Conservation (phyloP, 2,797 vertebrate genomes). For the Pachyuromys duprasi region DNA sequence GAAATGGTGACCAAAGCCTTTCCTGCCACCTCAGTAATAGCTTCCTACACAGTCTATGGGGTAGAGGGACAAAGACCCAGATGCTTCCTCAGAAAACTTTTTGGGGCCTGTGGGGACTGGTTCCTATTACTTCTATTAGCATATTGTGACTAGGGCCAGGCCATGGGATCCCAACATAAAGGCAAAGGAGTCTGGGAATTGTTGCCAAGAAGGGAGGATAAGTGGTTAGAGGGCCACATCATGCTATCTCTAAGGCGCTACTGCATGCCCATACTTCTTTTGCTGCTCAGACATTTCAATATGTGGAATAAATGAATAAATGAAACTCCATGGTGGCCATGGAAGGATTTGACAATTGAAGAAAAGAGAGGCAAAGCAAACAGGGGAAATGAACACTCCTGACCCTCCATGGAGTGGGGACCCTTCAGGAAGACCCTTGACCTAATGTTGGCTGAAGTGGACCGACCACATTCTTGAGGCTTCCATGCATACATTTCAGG, state of each 20-base stretch:
- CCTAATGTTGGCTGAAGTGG: neutral
- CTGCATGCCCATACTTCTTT: neutral
- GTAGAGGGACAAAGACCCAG: neutral
- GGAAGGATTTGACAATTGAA: neutral
- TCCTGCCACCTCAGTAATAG: neutral
- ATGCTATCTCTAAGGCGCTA: neutral
- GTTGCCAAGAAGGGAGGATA: neutral
- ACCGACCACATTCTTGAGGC: neutral
- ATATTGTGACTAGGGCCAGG: neutral
- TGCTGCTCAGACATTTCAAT: neutral
- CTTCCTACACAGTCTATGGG: neutral
- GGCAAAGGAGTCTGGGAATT: neutral
- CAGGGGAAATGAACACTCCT: neutral
- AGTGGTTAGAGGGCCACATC: neutral
- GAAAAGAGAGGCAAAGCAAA: neutral
- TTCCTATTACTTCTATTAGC: neutral
- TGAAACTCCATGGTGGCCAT: neutral
- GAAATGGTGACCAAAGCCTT: neutral
- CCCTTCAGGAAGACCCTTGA: neutral
- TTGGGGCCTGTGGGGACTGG: neutral
- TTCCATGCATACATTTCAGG: neutral
- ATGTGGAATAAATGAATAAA: neutral
- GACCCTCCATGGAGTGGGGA: neutral
- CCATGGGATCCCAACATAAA: neutral
- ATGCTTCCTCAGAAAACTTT: neutral